Evolutionary conservation across 2,113 vertebrate genomes (phyloP).

Genomic region (Megaceryle maxima): DNA sequence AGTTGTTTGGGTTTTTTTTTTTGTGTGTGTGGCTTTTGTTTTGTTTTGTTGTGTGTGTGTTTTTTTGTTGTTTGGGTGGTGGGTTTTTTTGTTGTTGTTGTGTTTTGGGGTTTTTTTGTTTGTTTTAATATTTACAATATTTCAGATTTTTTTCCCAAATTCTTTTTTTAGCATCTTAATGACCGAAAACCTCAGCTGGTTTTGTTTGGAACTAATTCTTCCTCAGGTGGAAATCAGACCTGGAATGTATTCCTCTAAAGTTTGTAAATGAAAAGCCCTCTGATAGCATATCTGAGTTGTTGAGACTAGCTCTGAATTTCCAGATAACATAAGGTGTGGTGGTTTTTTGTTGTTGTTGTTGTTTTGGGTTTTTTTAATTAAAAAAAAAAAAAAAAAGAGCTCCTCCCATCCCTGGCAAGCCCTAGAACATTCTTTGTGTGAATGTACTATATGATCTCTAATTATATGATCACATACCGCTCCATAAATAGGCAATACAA

Average conservation of each 20-base stretch:
- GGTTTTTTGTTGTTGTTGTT: no score
- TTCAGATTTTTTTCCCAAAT: background rate
- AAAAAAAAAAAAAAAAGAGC: background rate
- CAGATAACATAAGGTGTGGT: background rate
- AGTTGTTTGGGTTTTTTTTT: no score
- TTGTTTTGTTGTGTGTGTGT: no score
- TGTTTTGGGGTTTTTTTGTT: no score
- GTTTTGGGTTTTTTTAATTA: background rate
- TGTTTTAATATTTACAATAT: background rate
- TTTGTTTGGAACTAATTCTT: background rate
- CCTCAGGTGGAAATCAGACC: background rate
- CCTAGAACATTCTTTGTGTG: conserved; percentile 39
- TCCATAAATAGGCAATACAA: conserved; percentile 50
- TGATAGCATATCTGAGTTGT: background rate
- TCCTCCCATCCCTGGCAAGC: background rate
- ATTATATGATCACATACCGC: conserved; percentile 60
- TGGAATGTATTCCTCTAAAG: background rate
- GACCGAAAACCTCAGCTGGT: background rate
- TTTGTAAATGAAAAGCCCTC: background rate
- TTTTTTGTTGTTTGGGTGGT: no score
- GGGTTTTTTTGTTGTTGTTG: no score
- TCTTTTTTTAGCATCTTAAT: background rate
- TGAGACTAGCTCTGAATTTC: conserved; percentile 15
- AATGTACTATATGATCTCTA: conserved; percentile 49
- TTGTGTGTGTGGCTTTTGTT: no score